Base-by-base conservation (phyloP, 2,797 vertebrate genomes). In the Clamator glandarius region DNA sequence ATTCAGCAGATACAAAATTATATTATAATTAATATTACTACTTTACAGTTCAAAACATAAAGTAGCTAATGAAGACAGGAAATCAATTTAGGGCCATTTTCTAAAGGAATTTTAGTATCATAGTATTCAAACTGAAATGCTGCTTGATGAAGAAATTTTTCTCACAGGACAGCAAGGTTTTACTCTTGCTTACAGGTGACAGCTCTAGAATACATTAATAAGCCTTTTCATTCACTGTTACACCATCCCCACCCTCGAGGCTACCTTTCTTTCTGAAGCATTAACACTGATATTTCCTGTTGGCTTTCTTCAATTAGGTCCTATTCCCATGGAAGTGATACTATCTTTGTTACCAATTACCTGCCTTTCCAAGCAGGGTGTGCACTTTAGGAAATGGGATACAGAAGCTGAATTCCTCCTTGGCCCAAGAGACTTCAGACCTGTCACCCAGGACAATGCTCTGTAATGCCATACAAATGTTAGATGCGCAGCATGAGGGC, bases 221-320 rank as follows among this genome's bases (percentile, higher is more conserved):
- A 86, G 6, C 36, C 11, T 77, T 86, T 70, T 36, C 3, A 10
- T 68, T 83, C 35, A 29, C 9, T 70, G 25, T 92, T 70, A 33
- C 10, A 24, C 7, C 25, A n/a, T 15, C 25, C n/a, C 8, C 2
- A 3, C 0, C 25, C 8, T 8, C 12, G 5, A 28, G 18, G 35
- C 35, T 61, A 12, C 17, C 36, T 36, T 26, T 2, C 0, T 18
- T 26, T 7, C 66, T 13, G 21, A 19, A 64, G 23, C 16, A 15
- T 48, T 48, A 81, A n/a, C 33, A 48, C 5, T 41, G 31, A 7
- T 44, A 4, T 41, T 87, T 84, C 26, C 62, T 24, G 6, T n/a
- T 87, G 61, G 20, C n/a, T 81, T 78, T 36, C 50, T 84, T 81
- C 58, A 12, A 13, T 35, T 33, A 74, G 54, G 31, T 13, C 5